These are phyloP conservation scores for Drosophila kurseongensis DNA, from an alignment of 1,140 invertebrate genomes.

Conservation along the genomic window DNA sequence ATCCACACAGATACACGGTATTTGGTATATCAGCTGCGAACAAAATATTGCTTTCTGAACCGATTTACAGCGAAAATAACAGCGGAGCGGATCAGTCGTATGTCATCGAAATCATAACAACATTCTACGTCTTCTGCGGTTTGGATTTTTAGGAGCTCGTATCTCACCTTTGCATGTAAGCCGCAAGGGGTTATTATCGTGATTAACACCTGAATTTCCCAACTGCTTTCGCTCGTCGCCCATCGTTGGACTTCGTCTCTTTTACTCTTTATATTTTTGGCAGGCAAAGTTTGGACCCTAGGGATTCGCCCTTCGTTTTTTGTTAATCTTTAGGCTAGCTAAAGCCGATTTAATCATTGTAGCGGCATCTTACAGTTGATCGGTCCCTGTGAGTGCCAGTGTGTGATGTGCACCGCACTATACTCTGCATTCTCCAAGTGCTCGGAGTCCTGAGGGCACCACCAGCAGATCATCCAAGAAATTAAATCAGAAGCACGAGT, in stretches of 20 bases:
- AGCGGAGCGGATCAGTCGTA: neutral
- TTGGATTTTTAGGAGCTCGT: constrained; percentile 10
- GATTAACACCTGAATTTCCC: constrained; percentile 57
- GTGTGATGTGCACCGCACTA: constrained; percentile 6
- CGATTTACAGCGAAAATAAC: constrained; percentile 67
- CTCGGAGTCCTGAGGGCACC: constrained; percentile 15
- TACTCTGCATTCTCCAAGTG: constrained; percentile 8
- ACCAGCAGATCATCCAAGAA: neutral
- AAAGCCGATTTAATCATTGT: constrained; percentile 52
- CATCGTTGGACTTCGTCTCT: constrained; percentile 16
- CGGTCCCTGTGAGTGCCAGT: constrained; percentile 69
- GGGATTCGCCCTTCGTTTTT: neutral
- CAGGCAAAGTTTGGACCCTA: constrained; percentile 5
- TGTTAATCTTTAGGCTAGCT: constrained; percentile 19
- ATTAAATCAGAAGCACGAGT: constrained; percentile 11
- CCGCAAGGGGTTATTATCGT: constrained; percentile 47
- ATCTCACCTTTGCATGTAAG: constrained; percentile 48
- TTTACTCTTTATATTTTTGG: constrained; percentile 11
- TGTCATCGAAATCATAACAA: constrained; percentile 6
- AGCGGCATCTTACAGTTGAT: constrained; percentile 70
- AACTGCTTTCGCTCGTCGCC: constrained; percentile 30
- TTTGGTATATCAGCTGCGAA: constrained; percentile 83
- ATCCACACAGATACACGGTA: constrained; percentile 78
- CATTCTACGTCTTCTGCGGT: constrained; percentile 12
- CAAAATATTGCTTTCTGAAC: constrained; percentile 79